Percentiles rank a stretch among this genome's conserved stretches.
Conservation (phyloP, 1,140 invertebrate genomes). For the Musca vetustissima region DNA sequence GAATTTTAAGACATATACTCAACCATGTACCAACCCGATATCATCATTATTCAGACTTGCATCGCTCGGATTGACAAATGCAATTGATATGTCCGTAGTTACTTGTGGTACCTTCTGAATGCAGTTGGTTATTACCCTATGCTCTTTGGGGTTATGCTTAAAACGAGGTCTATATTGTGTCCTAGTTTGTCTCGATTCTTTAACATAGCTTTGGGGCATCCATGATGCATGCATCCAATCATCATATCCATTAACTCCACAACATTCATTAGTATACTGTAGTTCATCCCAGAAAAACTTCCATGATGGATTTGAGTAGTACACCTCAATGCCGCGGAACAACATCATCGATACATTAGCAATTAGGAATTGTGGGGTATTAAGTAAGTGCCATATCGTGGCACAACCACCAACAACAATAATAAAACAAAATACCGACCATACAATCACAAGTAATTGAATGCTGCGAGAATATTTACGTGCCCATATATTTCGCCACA, state of each 20-base stretch:
- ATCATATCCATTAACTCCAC: conserved; percentile 44
- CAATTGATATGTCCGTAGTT: no score
- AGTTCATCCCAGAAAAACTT: conserved; percentile 49
- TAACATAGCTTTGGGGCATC: conserved; percentile 35
- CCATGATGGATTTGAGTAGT: conserved; percentile 49
- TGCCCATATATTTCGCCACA: conserved; percentile 46
- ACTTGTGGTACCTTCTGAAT: no score
- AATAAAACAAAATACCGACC: conserved; percentile 45
- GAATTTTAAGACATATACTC: no score
- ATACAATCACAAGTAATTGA: conserved; percentile 38
- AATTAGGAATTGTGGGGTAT: conserved; percentile 32
- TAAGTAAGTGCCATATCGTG: conserved; percentile 37
- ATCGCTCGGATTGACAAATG: no score
- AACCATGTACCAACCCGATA: no score
- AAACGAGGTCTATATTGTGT: no score
- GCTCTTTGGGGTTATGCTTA: no score
- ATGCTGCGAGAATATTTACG: conserved; percentile 44
- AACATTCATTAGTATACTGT: conserved; percentile 45
- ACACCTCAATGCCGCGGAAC: conserved; percentile 44
- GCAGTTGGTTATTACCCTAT: no score
- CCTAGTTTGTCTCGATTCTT: background rate
- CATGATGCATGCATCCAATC: conserved; percentile 51
- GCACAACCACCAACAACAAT: conserved; percentile 42
- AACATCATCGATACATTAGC: conserved; percentile 38
- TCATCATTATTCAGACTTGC: no score